These are phyloP conservation scores for Xiphophorus couchianus DNA, from an alignment of 2,113 vertebrate genomes.

Conservation along the genomic window DNA sequence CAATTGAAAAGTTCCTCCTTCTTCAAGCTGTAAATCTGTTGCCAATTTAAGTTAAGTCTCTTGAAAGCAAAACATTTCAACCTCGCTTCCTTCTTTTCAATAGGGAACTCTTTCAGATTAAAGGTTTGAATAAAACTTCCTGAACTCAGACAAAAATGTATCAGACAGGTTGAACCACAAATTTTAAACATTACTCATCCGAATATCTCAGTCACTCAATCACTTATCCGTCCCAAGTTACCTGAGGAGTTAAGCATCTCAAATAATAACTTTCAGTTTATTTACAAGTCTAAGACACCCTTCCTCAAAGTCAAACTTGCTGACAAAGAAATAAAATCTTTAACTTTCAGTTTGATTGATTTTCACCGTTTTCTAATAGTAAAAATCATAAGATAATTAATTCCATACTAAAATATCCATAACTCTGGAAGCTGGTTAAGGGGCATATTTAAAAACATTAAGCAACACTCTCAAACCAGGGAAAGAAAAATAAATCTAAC, in stretches of 20 bases:
- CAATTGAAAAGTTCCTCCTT: background rate
- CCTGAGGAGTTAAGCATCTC: background rate
- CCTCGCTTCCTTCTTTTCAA: background rate
- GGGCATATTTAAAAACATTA: background rate
- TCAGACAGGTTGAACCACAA: conserved; percentile 30
- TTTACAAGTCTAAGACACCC: background rate
- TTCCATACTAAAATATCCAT: too few relatives aligned
- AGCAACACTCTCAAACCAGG: background rate
- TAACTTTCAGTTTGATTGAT: background rate
- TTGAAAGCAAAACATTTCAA: background rate
- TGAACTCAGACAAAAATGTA: background rate
- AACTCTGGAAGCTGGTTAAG: background rate
- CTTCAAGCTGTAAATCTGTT: background rate
- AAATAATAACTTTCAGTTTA: background rate
- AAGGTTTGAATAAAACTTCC: conserved; percentile 7
- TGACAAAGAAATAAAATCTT: background rate
- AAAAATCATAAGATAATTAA: background rate
- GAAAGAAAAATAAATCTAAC: conserved; percentile 19
- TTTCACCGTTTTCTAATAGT: background rate
- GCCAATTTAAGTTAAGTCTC: too few relatives aligned
- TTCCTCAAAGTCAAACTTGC: background rate
- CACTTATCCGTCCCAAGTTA: background rate
- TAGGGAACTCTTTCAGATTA: background rate
- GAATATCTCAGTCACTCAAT: conserved; percentile 12
- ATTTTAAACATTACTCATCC: conserved; percentile 17